A percentile compares a stretch with the other conserved stretches of the same genome.
These are phyloP conservation scores for Esox lucius DNA, from an alignment of 2,797 vertebrate species.

Conservation along the genomic window DNA sequence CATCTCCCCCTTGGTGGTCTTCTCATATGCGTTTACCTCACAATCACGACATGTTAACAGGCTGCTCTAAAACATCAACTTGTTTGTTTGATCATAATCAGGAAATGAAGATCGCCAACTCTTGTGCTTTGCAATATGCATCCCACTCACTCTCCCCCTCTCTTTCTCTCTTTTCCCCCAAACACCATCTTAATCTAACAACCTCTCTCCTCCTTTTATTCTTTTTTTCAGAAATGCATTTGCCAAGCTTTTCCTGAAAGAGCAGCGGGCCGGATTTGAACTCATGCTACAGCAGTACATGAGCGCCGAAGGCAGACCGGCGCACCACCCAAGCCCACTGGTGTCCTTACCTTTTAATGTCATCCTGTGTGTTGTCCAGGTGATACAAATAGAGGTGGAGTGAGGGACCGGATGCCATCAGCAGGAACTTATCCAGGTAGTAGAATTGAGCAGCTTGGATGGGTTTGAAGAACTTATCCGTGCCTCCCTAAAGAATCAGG, in stretches of 20 bases:
- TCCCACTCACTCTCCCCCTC: too few species aligned
- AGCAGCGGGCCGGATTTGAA: too few species aligned
- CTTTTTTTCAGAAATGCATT: too few species aligned
- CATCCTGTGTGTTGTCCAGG: constrained; percentile 72
- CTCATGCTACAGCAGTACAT: too few species aligned
- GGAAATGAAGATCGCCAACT: background rate
- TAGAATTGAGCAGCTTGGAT: constrained; percentile 84
- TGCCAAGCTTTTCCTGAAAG: too few species aligned
- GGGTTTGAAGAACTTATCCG: constrained; percentile 69
- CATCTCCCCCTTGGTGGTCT: background rate
- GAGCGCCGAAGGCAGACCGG: too few species aligned
- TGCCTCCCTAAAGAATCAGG: constrained; percentile 64
- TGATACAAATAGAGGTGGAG: constrained; percentile 78
- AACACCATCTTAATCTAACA: too few species aligned
- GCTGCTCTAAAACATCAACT: background rate
- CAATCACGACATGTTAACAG: background rate
- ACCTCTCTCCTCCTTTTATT: too few species aligned
- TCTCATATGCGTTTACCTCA: background rate
- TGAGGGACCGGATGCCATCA: constrained; percentile 80
- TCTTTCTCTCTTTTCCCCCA: too few species aligned
- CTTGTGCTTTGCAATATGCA: background rate
- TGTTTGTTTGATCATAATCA: constrained; percentile 14
- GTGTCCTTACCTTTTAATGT: constrained; percentile 76
- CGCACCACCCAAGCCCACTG: too few species aligned
- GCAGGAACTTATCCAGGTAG: constrained; percentile 85